phyloP scores from a whole-genome alignment of 2,888 invertebrate species.

The Hymenopus coronatus region DNA sequence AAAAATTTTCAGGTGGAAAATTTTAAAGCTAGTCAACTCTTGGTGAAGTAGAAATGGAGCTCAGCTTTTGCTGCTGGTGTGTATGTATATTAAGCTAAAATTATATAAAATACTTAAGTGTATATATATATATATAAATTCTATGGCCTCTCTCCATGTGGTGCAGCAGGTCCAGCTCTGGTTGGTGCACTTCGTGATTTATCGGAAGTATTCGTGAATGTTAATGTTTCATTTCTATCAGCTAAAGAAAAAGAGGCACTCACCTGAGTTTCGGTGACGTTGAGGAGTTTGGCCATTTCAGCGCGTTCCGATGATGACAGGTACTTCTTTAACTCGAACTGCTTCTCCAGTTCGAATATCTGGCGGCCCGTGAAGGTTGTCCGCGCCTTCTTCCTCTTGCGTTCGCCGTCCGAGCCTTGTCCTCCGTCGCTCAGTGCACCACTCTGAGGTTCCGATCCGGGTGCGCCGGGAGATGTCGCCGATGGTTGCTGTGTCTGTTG shows the following conservation, averaged over 20 bases:
- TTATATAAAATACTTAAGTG: too few relatives aligned
- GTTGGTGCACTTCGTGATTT: too few relatives aligned
- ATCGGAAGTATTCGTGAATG: too few relatives aligned
- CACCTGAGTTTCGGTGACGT: conserved; percentile 96
- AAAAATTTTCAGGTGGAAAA: too few relatives aligned
- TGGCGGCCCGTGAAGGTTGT: conserved; percentile 94
- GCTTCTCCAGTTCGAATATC: conserved; percentile 94
- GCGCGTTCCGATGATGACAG: conserved; percentile 90
- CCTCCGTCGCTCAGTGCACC: conserved; percentile 29
- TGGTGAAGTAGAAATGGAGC: too few relatives aligned
- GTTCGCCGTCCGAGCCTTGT: conserved; percentile 42
- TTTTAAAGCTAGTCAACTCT: too few relatives aligned
- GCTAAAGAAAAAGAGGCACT: conserved; percentile 39
- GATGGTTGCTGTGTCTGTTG: conserved; percentile 36
- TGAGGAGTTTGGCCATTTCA: conserved; percentile 90
- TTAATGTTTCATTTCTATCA: too few relatives aligned
- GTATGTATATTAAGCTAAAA: too few relatives aligned
- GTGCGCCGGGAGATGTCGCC: conserved; percentile 42
- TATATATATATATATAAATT: too few relatives aligned
- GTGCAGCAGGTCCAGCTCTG: too few relatives aligned
- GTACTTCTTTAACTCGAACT: conserved; percentile 95
- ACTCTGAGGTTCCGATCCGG: conserved; percentile 29
- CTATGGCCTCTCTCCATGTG: too few relatives aligned
- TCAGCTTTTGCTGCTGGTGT: too few relatives aligned
- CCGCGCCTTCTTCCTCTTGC: conserved; percentile 80